phyloP scores from a whole-genome alignment of 2,888 invertebrate genomes.

The Malthinus seriepunctatus region DNA sequence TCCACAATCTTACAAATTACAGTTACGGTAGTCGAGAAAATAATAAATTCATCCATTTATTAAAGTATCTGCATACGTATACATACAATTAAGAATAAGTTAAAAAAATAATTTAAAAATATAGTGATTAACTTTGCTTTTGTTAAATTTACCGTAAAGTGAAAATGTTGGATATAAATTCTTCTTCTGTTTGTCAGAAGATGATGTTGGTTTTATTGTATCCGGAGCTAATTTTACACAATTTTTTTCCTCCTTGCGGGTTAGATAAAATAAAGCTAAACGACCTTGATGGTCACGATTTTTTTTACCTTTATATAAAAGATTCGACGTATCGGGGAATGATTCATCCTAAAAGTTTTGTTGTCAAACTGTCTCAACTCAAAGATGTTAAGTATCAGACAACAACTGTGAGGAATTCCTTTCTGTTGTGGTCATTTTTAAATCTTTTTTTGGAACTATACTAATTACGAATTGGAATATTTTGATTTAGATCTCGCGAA shows the following conservation, averaged over 20 bases:
- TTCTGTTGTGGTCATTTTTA: too few species aligned
- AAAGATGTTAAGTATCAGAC: too few species aligned
- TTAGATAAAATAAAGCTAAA: constrained; percentile 25
- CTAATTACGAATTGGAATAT: too few species aligned
- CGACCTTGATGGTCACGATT: constrained; percentile 23
- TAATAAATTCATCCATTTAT: too few species aligned
- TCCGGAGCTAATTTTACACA: constrained; percentile 24
- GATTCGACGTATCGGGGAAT: constrained; percentile 20
- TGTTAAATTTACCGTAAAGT: constrained; percentile 23
- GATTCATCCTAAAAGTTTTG: constrained; percentile 15
- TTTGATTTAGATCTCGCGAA: too few species aligned
- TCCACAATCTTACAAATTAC: too few species aligned
- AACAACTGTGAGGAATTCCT: too few species aligned
- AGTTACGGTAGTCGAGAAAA: too few species aligned
- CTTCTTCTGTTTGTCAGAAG: constrained; percentile 23
- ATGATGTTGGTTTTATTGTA: constrained; percentile 18
- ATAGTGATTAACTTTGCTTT: constrained; percentile 10
- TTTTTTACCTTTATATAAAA: constrained; percentile 18
- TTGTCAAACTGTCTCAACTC: neutral
- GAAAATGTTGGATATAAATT: constrained; percentile 10
- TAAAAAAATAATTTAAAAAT: neutral
- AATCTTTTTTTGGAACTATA: too few species aligned
- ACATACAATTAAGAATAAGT: too few species aligned
- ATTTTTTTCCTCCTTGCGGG: constrained; percentile 10
- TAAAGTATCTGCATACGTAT: too few species aligned